A percentile compares a stretch with the other conserved stretches of the same genome.
Conservation (phyloP, 2,113 vertebrate species). For the Rana temporaria region DNA sequence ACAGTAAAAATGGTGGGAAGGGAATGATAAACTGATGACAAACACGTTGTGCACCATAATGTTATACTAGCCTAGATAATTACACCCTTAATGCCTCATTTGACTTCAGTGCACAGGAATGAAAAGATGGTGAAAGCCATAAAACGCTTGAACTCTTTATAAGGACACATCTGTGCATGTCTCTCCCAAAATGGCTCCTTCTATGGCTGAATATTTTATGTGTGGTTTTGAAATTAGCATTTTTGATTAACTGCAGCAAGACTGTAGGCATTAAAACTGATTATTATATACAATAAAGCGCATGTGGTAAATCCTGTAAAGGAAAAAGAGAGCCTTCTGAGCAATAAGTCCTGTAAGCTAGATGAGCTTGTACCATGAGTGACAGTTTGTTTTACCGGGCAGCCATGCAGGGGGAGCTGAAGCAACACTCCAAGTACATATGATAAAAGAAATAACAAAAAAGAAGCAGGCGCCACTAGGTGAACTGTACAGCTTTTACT, state of each 20-base stretch:
- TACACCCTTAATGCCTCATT: conserved; percentile 52
- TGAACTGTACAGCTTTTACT: too few species aligned
- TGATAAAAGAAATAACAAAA: too few species aligned
- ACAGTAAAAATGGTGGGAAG: conserved; percentile 42
- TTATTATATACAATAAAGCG: too few species aligned
- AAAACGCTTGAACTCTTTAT: conserved; percentile 30
- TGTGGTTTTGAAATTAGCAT: conserved; percentile 17
- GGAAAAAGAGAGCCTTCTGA: too few species aligned
- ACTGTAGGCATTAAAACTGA: not conserved
- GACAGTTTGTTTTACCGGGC: too few species aligned
- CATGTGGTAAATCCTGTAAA: too few species aligned
- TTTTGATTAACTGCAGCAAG: conserved; percentile 11
- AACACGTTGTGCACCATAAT: conserved; percentile 43
- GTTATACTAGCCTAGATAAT: conserved; percentile 42
- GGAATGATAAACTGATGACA: conserved; percentile 41
- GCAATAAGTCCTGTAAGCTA: too few species aligned
- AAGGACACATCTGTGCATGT: conserved; percentile 40
- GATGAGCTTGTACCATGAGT: too few species aligned
- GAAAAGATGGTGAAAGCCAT: conserved; percentile 45
- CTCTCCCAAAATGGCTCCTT: conserved; percentile 23
- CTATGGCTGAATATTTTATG: conserved; percentile 24
- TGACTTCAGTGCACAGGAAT: conserved; percentile 38
- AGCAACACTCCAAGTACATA: too few species aligned
- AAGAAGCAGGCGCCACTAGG: too few species aligned
- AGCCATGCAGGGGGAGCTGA: too few species aligned